Conservation (phyloP, 2,797 vertebrate species). For the Liparis tanakae region DNA sequence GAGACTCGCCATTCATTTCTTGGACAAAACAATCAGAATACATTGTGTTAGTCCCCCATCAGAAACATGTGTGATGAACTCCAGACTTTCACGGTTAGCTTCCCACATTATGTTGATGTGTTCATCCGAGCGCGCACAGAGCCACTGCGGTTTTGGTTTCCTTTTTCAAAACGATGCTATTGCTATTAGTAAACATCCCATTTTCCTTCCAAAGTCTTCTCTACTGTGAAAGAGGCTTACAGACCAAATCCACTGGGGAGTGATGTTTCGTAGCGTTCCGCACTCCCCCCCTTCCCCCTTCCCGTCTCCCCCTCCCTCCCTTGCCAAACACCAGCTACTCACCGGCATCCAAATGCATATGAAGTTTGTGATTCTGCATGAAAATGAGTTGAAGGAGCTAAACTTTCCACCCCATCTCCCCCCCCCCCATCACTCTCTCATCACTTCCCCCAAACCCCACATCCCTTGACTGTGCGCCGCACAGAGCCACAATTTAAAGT, state of each 20-base stretch:
- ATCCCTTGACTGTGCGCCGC: constrained; percentile 67
- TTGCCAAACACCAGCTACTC: constrained; percentile 45
- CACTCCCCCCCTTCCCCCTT: constrained; percentile 17
- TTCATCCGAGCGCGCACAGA: constrained; percentile 39
- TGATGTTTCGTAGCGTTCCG: constrained; percentile 54
- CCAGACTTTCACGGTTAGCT: constrained; percentile 25
- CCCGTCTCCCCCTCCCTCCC: constrained; percentile 12
- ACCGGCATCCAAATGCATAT: constrained; percentile 44
- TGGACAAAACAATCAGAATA: background rate
- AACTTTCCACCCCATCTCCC: constrained; percentile 37
- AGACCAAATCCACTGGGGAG: constrained; percentile 65
- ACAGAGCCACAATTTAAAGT: constrained; percentile 77
- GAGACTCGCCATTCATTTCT: background rate
- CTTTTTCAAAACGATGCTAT: constrained; percentile 29
- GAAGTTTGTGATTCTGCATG: constrained; percentile 55
- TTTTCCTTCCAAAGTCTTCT: constrained; percentile 52
- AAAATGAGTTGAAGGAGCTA: constrained; percentile 51
- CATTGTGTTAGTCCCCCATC: constrained; percentile 1
- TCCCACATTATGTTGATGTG: constrained; percentile 43
- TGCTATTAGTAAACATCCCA: constrained; percentile 70
- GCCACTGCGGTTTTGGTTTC: constrained; percentile 34
- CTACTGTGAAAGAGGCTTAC: constrained; percentile 67
- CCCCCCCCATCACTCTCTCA: background rate
- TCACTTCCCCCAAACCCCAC: background rate
- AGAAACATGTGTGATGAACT: constrained; percentile 14